A percentile compares a stretch with the other conserved stretches of the same genome.
Conservation (phyloP, 1,140 invertebrate species). For the Aphelenchoides fujianensis region DNA sequence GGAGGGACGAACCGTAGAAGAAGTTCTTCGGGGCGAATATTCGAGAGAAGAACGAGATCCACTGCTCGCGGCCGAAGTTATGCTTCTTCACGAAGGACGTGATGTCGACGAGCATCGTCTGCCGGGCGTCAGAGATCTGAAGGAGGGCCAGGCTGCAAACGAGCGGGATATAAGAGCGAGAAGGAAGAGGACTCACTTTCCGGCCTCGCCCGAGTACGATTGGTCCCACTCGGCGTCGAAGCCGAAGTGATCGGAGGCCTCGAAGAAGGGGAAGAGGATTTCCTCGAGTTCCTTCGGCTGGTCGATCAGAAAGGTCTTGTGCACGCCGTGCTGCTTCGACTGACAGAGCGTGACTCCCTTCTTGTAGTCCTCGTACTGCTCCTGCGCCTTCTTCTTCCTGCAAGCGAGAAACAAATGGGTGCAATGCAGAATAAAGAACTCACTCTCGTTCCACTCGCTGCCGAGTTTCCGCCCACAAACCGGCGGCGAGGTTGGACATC, state of each 20-base stretch:
- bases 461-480: not conserved
- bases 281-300: not conserved
- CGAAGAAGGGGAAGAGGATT: not conserved
- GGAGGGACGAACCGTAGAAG: not conserved
- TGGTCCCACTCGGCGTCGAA: not conserved
- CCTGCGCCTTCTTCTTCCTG: not conserved
- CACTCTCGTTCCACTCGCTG: not conserved
- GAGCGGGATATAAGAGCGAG: not conserved
- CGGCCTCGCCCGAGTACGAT: not conserved
- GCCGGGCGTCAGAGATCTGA: not conserved
- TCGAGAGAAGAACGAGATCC: not conserved
- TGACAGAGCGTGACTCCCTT: not conserved
- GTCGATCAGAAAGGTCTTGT: not conserved
- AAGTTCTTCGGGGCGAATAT: not conserved
- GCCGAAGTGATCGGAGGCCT: not conserved
- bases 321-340: no score
- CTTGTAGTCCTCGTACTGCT: not conserved
- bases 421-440: not conserved
- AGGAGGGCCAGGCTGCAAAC: not conserved
- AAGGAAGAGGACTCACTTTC: no score
- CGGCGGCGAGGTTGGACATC: not conserved
- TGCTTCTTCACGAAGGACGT: not conserved
- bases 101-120: not conserved
- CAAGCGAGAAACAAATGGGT: not conserved
- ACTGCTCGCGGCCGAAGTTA: not conserved